Conservation (phyloP, 2,113 vertebrate species). For the Lichenostomus cassidix region DNA sequence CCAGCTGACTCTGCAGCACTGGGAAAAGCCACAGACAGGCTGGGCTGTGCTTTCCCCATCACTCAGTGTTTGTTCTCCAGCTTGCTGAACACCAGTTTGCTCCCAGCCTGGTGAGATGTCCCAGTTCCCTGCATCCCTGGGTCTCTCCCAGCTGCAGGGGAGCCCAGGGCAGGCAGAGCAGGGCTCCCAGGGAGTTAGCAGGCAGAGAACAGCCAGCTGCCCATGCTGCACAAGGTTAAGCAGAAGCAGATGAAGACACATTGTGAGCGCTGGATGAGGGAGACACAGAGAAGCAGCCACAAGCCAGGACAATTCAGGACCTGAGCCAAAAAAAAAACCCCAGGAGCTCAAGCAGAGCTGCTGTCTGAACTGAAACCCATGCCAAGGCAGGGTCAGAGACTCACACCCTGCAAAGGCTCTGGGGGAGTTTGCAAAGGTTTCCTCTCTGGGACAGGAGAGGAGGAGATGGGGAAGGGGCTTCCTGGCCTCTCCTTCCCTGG, state of each 20-base stretch:
- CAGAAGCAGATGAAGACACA: constrained; percentile 50
- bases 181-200: neutral
- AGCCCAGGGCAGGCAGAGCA: neutral
- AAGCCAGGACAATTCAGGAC: constrained; percentile 4
- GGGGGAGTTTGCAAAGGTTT: neutral
- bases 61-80: neutral
- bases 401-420: neutral
- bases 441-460: neutral
- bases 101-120: neutral
- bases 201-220: neutral
- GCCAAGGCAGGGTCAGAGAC: neutral
- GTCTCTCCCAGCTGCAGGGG: neutral
- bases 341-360: neutral
- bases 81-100: neutral
- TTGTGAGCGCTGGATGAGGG: neutral
- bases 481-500: neutral
- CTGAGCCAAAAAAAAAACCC: neutral
- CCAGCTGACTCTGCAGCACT: neutral
- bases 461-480: neutral
- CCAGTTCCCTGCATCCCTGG: fast-evolving
- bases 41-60: neutral
- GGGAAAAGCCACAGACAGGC: fast-evolving
- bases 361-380: neutral
- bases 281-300: constrained; percentile 9
- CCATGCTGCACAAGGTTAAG: neutral